Base-by-base conservation (phyloP, 2,888 invertebrate species). In the Osedax frankpressi region DNA sequence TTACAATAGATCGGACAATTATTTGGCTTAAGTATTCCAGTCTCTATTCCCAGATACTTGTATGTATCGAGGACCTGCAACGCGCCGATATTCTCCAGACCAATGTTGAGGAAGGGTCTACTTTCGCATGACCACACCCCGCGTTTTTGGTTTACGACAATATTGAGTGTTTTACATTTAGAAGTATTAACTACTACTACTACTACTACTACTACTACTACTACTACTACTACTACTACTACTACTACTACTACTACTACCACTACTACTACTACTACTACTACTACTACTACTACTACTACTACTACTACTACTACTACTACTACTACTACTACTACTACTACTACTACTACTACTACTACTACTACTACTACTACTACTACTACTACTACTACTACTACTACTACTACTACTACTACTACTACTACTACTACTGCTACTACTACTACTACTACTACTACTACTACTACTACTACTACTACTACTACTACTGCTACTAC, bases 351-450 rank as follows among this genome's bases (percentile, higher is more conserved):
- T 65, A 65, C 65, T 65, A 65, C 65, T 65, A 65, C 65, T 65
- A 65, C 65, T 65, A 65, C 65, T 65, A 65, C 65, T 65, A 65
- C 65, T 65, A 65, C 65, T 65, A 65, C n/a, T 24, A 65, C 65
- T 65, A 65, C 65, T 65, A 65, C 65, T 65, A 65, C 65, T 65
- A 25, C 65, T 65, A 65, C 65, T 65, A 25, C 65, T 65, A 65
- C 65, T 65, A 65, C 65, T 65, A 65, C 65, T 65, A 65, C 65
- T 25, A 65, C 65, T 65, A 65, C 65, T 65, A 65, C 65, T 65
- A 65, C 65, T 65, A 65, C 65, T 65, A 65, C 65, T 65, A 65
- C 65, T 65, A 65, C 26, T 65, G 65, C 65, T 65, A 24, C 65
- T 65, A 65, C 65, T 65, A 65, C 65, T 65, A 25, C 65, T 65